Evolutionary conservation across 1,140 invertebrate genomes (phyloP), one percentile per base, ranked within the genome.

Genomic region (Drosophila paulistorum): DNA sequence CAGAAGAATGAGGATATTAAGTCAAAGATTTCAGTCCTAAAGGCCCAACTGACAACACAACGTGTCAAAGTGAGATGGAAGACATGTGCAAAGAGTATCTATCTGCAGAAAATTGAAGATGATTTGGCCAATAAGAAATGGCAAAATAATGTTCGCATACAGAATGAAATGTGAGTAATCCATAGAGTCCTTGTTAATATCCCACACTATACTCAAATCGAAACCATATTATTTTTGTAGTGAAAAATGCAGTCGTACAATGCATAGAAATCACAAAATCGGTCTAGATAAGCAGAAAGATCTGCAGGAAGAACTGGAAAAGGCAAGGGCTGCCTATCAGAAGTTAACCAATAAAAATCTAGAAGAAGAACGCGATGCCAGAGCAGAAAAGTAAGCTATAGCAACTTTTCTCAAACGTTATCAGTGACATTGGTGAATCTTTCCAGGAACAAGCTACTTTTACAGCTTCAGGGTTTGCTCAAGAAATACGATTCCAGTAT

Each of bases 41-140:
- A 69, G 48, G 63, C 67, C 0, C 55, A 39, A 0, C 26, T 89
- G 37, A 76, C 67, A 4, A 60, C 42, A 9, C 75, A 78, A 20
- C 69, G 76, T 17, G 45, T 73, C 0, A 65, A 68, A 17, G 59
- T 57, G 10, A 62, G 55, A 10, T 89, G 84, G 84, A 89, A 71
- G 55, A 59, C 51, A 17, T 77, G 69, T 0, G 68, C 77, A 2
- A 84, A 84, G 30, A 59, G 54, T 0, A 20, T 85, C 9, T 69
- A 75, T 11, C 20, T 81, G 2, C 65, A 81, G 10, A 84, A 76
- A 17, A 57, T 67, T 1, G 84, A 89, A 17, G 73, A 71, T 2
- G 84, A 89, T 55, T 37, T 89, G 68, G 81, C 81, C 59, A 66
- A 66, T 9, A 73, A 74, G 20, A 89, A 90, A 33, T 90, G 84